Conservation (phyloP, 2,888 invertebrate genomes). For the Leptopilina syphax region DNA sequence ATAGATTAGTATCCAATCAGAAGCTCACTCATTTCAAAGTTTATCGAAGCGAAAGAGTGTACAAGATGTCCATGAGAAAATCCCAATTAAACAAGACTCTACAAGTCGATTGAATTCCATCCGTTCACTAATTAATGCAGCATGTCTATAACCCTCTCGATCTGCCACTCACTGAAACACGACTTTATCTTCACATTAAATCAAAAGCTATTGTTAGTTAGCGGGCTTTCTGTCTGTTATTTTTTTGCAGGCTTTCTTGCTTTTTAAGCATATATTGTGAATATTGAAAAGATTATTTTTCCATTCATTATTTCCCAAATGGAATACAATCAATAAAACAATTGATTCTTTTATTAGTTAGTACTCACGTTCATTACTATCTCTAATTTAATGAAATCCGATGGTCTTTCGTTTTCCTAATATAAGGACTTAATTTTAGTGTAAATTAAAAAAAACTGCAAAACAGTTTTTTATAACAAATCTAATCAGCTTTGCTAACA, state of each 20-base stretch:
- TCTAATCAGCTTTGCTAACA: too few species aligned
- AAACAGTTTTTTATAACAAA: too few species aligned
- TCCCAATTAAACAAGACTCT: conserved; percentile 27
- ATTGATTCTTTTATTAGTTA: background rate
- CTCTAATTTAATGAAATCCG: too few species aligned
- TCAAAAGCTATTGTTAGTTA: conserved; percentile 23
- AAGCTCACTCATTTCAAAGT: conserved; percentile 33
- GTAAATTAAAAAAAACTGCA: too few species aligned
- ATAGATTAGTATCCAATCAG: conserved; percentile 36
- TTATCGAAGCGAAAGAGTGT: conserved; percentile 26
- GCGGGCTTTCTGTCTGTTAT: background rate
- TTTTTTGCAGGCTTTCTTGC: background rate
- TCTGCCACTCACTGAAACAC: conserved; percentile 12
- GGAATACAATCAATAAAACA: conserved; percentile 11
- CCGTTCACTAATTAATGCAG: conserved; percentile 28
- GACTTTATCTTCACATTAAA: conserved; percentile 26
- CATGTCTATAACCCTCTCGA: background rate
- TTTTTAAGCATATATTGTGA: background rate
- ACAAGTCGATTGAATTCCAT: conserved; percentile 23
- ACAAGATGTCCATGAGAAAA: conserved; percentile 34
- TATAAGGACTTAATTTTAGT: too few species aligned
- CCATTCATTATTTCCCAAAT: background rate
- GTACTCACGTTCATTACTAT: too few species aligned
- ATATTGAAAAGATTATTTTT: background rate
- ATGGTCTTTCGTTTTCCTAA: too few species aligned